A percentile compares a stretch with the other conserved stretches of the same genome.
Conservation (phyloP, 1,140 invertebrate species). For the Bombus fervidus region DNA sequence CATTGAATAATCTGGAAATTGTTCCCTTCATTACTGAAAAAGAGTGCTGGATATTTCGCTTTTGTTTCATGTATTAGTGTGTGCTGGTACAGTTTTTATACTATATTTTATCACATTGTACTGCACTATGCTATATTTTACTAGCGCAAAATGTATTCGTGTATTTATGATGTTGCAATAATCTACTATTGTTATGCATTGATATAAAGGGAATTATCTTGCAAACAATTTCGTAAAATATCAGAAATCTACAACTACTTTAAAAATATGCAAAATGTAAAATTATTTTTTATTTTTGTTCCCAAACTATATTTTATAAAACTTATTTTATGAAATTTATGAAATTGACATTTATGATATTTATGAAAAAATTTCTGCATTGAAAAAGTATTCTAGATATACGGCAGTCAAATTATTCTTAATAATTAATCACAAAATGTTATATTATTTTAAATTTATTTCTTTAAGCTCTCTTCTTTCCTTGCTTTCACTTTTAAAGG, state of each 20-base stretch:
- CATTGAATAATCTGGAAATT: neutral
- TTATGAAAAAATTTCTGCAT: neutral
- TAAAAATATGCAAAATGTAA: neutral
- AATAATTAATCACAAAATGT: neutral
- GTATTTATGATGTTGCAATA: neutral
- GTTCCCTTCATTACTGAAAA: neutral
- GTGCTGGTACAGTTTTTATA: neutral
- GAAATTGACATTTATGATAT: too few relatives aligned
- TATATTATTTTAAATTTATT: neutral
- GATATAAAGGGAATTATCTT: neutral
- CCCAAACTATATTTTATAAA: neutral
- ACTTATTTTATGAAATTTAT: neutral
- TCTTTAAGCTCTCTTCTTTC: neutral
- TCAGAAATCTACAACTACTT: neutral
- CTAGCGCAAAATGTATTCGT: neutral
- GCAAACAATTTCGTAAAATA: neutral
- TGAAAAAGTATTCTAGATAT: too few relatives aligned
- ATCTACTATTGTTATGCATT: neutral
- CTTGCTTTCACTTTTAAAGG: neutral
- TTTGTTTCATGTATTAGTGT: neutral
- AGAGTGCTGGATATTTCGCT: too few relatives aligned
- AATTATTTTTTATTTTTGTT: neutral
- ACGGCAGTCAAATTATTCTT: neutral
- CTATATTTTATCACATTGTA: neutral
- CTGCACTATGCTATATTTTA: neutral